Conservation (phyloP, 35 echinoderm and acorn worm genomes). For the Apostichopus californicus region DNA sequence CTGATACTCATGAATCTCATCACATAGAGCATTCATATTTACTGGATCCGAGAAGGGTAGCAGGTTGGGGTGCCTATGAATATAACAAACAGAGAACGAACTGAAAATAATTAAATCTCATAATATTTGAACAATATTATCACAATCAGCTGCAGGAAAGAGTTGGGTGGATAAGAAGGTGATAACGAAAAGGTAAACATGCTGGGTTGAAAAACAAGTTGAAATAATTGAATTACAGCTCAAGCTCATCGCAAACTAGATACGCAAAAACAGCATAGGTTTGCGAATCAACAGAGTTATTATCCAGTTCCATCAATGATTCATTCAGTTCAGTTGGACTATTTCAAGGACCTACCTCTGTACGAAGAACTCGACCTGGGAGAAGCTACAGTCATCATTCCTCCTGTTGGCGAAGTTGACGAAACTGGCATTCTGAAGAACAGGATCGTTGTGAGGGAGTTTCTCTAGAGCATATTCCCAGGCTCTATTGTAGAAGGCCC, state of each 20-base stretch:
- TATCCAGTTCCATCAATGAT: conserved; percentile 5
- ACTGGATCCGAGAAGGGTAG: conserved; percentile 16
- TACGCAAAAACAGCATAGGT: conserved; percentile 11
- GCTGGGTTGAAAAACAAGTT: conserved; percentile 20
- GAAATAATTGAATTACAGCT: background rate
- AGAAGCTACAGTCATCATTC: conserved; percentile 38
- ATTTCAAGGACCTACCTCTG: conserved; percentile 15
- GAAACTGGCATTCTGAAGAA: conserved; percentile 34
- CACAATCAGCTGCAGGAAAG: no score
- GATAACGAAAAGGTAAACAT: background rate
- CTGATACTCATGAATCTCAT: conserved; percentile 5
- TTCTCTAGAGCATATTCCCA: conserved; percentile 32
- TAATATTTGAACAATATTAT: background rate
- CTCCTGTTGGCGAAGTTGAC: conserved; percentile 34
- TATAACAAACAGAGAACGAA: conserved; percentile 11
- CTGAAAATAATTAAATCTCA: conserved; percentile 1
- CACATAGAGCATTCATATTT: conserved; percentile 15
- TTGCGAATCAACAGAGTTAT: conserved; percentile 3
- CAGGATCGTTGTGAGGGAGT: conserved; percentile 12
- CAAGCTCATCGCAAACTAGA: background rate
- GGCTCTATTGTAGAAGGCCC: conserved; percentile 42
- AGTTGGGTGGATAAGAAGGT: no score
- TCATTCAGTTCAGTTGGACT: conserved; percentile 10
- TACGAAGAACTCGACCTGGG: conserved; percentile 43
- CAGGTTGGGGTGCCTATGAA: conserved; percentile 20